phyloP scores from a whole-genome alignment of 2,797 vertebrate species.

The Paratrypauchen microcephalus region DNA sequence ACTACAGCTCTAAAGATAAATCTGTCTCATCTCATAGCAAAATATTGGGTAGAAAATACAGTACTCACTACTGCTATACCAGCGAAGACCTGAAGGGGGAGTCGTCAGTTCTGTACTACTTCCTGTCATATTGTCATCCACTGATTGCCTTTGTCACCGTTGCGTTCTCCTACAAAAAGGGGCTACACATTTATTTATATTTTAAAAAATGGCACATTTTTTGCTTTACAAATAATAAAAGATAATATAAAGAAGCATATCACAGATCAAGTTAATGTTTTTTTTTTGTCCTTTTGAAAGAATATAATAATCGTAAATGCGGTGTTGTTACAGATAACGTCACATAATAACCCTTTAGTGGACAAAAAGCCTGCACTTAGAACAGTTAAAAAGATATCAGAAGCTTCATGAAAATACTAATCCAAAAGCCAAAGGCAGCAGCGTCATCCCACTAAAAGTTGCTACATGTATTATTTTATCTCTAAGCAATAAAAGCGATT shows the following conservation, averaged over 20 bases:
- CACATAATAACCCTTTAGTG: slow-evolving; percentile 78
- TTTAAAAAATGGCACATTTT: slow-evolving; percentile 75
- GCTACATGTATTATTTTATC: slow-evolving; percentile 88
- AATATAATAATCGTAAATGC: slow-evolving; percentile 70
- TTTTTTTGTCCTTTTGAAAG: slow-evolving; percentile 71
- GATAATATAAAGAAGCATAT: slow-evolving; percentile 76
- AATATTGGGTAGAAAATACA: slow-evolving; percentile 79
- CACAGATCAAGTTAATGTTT: slow-evolving; percentile 79
- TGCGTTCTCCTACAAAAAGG: slow-evolving; percentile 65
- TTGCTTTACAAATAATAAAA: slow-evolving; percentile 68
- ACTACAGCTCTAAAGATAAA: slow-evolving; percentile 79
- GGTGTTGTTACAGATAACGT: slow-evolving; percentile 77
- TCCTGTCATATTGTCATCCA: slow-evolving; percentile 49
- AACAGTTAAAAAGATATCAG: slow-evolving; percentile 75
- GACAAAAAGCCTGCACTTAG: slow-evolving; percentile 82
- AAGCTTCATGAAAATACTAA: slow-evolving; percentile 85
- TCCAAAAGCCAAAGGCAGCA: slow-evolving; percentile 83
- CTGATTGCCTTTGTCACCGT: slow-evolving; percentile 41
- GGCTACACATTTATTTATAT: slow-evolving; percentile 55
- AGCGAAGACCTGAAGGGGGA: slow-evolving; percentile 69
- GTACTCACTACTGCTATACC: slow-evolving; percentile 73
- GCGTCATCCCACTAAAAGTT: slow-evolving; percentile 82
- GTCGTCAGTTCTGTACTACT: slow-evolving; percentile 59
- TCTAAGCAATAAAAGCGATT: slow-evolving; percentile 76
- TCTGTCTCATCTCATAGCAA: slow-evolving; percentile 77